phyloP scores from a whole-genome alignment of 2,113 vertebrate genomes.

The Hyperopisus bebe region DNA sequence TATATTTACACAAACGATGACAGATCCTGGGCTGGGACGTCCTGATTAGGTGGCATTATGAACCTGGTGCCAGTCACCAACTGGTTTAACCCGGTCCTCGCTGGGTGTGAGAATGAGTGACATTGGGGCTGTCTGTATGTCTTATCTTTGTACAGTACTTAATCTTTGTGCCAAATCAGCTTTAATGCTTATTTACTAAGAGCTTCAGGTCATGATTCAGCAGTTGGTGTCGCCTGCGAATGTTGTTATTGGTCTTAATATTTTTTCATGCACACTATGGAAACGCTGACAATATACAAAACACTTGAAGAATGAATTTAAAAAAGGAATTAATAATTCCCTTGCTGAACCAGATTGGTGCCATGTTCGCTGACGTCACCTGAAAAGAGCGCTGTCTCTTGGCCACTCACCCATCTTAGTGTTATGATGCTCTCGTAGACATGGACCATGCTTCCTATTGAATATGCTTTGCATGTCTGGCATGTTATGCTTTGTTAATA shows the following conservation, averaged over 20 bases:
- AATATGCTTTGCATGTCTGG: not conserved
- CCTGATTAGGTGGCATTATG: not conserved
- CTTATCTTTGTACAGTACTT: not conserved
- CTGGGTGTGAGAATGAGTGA: not conserved
- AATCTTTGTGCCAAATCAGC: not conserved
- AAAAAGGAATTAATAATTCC: not conserved
- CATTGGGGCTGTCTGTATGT: not conserved
- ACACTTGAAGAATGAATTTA: not conserved
- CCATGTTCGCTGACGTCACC: not conserved
- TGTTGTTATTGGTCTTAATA: not conserved
- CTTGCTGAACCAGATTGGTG: not conserved
- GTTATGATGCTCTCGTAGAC: not conserved
- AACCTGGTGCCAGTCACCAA: not conserved
- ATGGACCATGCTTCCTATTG: not conserved
- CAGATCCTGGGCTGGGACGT: not conserved
- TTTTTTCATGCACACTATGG: not conserved
- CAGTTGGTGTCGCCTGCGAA: not conserved
- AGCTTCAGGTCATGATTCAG: not conserved
- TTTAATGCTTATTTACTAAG: not conserved
- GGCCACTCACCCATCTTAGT: not conserved
- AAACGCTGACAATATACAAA: not conserved
- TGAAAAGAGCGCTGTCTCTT: not conserved
- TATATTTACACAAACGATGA: no score
- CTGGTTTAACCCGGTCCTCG: not conserved
- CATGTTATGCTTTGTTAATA: not conserved